These are phyloP conservation scores for Baronia brevicornis DNA, from an alignment of 2,888 invertebrate species.

Conservation along the genomic window DNA sequence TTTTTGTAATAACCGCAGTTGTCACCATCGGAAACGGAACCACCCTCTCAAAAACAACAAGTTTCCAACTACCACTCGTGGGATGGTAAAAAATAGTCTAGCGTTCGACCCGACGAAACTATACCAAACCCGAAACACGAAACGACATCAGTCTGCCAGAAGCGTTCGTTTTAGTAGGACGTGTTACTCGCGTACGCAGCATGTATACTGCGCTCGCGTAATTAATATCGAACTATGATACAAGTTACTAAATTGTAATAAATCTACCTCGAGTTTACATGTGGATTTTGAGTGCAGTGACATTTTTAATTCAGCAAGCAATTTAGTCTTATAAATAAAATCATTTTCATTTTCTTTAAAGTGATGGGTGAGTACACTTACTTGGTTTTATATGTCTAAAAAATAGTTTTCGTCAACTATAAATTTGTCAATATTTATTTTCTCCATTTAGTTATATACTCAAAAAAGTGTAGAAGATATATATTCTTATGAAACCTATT, in stretches of 20 bases:
- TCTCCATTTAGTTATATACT: no score
- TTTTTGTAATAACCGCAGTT: conserved; percentile 12
- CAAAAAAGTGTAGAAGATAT: no score
- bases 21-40: conserved; percentile 34
- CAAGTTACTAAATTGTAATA: conserved; percentile 20
- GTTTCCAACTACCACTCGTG: conserved; percentile 13
- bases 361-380: conserved; percentile 45
- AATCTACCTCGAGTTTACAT: conserved; percentile 30
- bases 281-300: conserved; percentile 27
- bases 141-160: conserved; percentile 47
- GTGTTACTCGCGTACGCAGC: conserved; percentile 30
- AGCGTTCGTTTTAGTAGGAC: conserved; percentile 34
- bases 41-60: conserved; percentile 25
- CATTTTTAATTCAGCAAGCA: conserved; percentile 19
- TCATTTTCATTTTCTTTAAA: conserved; percentile 26
- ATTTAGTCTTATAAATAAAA: conserved; percentile 25
- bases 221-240: conserved; percentile 31
- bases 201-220: conserved; percentile 56
- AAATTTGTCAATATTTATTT: no score
- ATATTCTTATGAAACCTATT: no score
- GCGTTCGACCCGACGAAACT: conserved; percentile 28
- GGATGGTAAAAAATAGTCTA: conserved; percentile 15
- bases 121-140: conserved; percentile 24
- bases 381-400: conserved; percentile 8
- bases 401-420: conserved; percentile 1